Evolutionary conservation across 2,113 vertebrate genomes (phyloP).

Genomic region (Craseonycteris thonglongyai): DNA sequence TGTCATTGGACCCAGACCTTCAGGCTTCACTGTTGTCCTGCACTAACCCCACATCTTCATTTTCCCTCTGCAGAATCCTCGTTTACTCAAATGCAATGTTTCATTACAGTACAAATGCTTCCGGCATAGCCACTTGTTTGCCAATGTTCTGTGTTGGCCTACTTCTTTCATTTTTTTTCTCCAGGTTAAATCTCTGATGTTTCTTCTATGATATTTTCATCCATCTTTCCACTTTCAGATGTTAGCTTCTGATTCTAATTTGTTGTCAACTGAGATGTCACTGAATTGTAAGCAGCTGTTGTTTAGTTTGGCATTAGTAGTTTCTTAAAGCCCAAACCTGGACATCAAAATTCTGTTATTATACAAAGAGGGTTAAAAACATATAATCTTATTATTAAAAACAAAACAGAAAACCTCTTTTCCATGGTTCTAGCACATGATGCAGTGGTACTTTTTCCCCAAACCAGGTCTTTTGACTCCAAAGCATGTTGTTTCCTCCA

Average conservation of each 20-base stretch:
- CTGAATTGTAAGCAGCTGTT: neutral
- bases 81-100: neutral
- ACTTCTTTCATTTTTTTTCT: neutral
- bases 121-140: accelerated
- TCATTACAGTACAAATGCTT: neutral
- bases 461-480: neutral
- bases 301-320: neutral
- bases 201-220: neutral
- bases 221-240: neutral
- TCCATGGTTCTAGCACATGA: neutral
- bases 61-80: neutral
- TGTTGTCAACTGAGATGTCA: neutral
- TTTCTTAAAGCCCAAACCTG: neutral
- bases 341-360: neutral
- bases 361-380: neutral
- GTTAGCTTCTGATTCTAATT: neutral
- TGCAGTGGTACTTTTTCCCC: neutral
- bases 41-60: accelerated
- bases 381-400: neutral
- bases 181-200: neutral
- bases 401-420: neutral
- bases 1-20: neutral
- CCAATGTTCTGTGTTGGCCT: no score
- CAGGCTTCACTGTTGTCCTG: neutral
- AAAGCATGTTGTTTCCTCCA: neutral